Base-by-base conservation (phyloP, 2,888 invertebrate genomes). In the Chymomyza procnemis region DNA sequence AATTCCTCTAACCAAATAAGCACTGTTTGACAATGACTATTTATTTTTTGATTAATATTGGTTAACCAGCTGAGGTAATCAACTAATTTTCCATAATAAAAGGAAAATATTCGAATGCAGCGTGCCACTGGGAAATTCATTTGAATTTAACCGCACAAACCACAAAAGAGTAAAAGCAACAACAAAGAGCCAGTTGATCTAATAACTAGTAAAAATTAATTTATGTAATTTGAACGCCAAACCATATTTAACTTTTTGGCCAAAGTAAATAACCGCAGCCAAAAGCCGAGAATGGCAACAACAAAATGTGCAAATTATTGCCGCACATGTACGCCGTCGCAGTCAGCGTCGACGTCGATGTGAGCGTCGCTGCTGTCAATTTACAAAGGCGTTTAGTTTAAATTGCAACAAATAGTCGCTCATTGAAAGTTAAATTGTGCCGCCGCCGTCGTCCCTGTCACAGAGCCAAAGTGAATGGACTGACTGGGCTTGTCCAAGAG, bases 361-460 rank as follows among this genome's bases (percentile, higher is more conserved):
- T n/a, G n/a, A n/a, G n/a, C 67, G 69, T 66, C 66, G 67, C 64
- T 74, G 67, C 77, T 84, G 74, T 83, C 82, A 83, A 83, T 83
- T 83, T 83, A 83, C 84, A 81, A 84, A 84, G 75, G 85, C 86
- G 83, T 86, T 83, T 86, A 79, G 81, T 72, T 86, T 83, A 83
- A 83, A 83, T 86, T 83, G 83, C 83, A 83, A 83, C 83, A 83
- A 83, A 83, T 83, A 83, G 86, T 86, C 83, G 86, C 86, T 84
- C 86, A 83, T 83, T 83, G 83, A 84, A 83, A 81, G 84, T 86
- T 86, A 83, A 83, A 83, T 86, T 83, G 83, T 81, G 81, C 85
- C 80, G 81, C 82, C 80, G 81, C 82, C n/a, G n/a, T n/a, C n/a
- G n/a, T n/a, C n/a, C n/a, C n/a, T n/a, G n/a, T n/a, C 81, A 74